phyloP scores from a whole-genome alignment of 2,888 invertebrate species.

The Priocnemis perturbator region DNA sequence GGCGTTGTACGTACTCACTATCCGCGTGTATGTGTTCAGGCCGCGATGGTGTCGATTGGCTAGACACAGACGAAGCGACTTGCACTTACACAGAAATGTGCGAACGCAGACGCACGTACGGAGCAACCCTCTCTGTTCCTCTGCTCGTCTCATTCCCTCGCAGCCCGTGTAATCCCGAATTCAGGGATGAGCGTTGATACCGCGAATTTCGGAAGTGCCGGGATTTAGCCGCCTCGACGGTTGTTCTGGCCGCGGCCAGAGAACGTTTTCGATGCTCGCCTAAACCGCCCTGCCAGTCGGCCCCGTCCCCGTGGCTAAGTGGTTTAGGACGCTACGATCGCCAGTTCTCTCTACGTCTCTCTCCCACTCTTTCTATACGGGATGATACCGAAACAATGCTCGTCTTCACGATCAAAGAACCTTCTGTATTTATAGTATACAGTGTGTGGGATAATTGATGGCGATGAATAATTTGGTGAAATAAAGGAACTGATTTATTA shows the following conservation, averaged over 20 bases:
- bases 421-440: no score
- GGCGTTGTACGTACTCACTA: no score
- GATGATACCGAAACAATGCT: no score
- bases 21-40: no score
- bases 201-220: conserved; percentile 50
- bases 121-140: conserved; percentile 1
- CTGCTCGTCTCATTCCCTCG: conserved; percentile 1
- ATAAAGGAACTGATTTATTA: no score
- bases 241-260: conserved; percentile 27
- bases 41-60: no score
- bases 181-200: conserved; percentile 46
- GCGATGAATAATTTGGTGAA: no score
- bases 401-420: no score
- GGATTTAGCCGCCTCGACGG: conserved; percentile 46
- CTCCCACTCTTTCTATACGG: no score
- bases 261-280: conserved; percentile 50
- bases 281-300: conserved; percentile 31
- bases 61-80: no score
- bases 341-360: conserved; percentile 23
- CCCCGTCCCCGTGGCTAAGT: conserved; percentile 47
- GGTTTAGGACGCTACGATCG: conserved; percentile 55
- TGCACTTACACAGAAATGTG: background rate
- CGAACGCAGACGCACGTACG: no score
- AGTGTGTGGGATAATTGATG: no score
- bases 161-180: conserved; percentile 43